Conservation (phyloP, 2,113 vertebrate genomes). For the Serilophus lunatus region DNA sequence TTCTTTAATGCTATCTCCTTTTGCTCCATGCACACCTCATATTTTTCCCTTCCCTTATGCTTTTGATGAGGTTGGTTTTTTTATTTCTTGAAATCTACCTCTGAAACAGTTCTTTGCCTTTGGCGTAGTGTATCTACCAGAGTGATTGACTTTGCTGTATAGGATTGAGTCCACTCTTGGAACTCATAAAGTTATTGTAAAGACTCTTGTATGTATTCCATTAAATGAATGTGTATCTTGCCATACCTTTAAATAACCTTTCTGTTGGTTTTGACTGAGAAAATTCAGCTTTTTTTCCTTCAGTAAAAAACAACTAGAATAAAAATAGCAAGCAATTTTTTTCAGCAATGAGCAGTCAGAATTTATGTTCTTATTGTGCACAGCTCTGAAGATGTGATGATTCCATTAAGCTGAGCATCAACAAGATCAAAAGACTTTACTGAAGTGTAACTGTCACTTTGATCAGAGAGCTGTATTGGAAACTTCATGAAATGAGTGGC, state of each 20-base stretch:
- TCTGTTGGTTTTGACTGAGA: not conserved
- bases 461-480: constrained; percentile 29
- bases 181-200: constrained; percentile 1
- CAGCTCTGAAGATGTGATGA: constrained; percentile 22
- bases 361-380: constrained; percentile 36
- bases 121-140: not conserved
- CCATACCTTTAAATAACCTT: constrained; percentile 1
- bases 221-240: not conserved
- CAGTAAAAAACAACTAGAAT: not conserved
- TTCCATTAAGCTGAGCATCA: constrained; percentile 52
- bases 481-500: constrained; percentile 16
- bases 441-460: constrained; percentile 52
- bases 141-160: not conserved
- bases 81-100: not conserved
- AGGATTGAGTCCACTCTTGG: not conserved
- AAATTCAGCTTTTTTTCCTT: not conserved
- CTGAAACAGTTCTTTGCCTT: not conserved
- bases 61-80: not conserved
- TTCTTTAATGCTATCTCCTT: not conserved
- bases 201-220: not conserved
- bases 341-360: constrained; percentile 18
- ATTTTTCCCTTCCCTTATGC: not conserved
- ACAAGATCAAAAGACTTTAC: constrained; percentile 45
- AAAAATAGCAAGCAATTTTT: constrained; percentile 40
- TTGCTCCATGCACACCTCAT: not conserved